Percentiles rank a stretch among this genome's conserved stretches.
These are phyloP conservation scores for Sapayoa aenigma DNA, from an alignment of 2,113 vertebrate species.

Conservation along the genomic window DNA sequence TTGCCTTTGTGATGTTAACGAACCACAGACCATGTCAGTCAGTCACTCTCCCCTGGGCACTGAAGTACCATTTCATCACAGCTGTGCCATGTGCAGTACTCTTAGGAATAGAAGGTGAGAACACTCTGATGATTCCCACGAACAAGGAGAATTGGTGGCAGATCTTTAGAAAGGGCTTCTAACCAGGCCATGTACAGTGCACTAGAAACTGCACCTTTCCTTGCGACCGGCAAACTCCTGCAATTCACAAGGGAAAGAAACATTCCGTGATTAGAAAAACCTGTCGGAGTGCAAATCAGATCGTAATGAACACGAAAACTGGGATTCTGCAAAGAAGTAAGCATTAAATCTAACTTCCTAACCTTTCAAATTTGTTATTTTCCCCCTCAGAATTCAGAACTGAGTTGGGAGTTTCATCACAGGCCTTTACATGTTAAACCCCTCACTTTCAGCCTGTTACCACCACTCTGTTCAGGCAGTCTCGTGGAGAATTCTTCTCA, in stretches of 20 bases:
- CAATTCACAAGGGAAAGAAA: not conserved
- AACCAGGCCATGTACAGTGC: conserved; percentile 97
- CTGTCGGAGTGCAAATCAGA: not conserved
- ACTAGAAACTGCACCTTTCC: conserved; percentile 93
- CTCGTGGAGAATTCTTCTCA: not conserved
- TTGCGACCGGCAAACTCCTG: conserved; percentile 95
- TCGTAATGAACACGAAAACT: not conserved
- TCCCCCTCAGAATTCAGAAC: not conserved
- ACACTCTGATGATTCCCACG: conserved; percentile 99
- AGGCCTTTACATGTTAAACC: not conserved
- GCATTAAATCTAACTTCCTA: not conserved
- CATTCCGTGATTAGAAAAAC: not conserved
- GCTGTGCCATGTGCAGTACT: conserved; percentile 2
- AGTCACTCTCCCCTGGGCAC: conserved; percentile 65
- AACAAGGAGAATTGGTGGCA: conserved; percentile 92
- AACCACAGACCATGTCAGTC: conserved; percentile 47
- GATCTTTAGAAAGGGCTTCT: conserved; percentile 90
- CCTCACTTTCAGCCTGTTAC: not conserved
- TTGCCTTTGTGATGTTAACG: conserved; percentile 66
- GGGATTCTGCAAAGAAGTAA: not conserved
- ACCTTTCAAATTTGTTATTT: rapidly evolving
- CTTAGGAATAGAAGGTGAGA: conserved; percentile 98
- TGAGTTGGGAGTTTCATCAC: not conserved
- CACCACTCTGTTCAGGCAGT: not conserved
- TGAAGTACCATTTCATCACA: conserved; percentile 68